Base-by-base conservation (phyloP, 2,888 invertebrate genomes). In the Luperina nickerlii region DNA sequence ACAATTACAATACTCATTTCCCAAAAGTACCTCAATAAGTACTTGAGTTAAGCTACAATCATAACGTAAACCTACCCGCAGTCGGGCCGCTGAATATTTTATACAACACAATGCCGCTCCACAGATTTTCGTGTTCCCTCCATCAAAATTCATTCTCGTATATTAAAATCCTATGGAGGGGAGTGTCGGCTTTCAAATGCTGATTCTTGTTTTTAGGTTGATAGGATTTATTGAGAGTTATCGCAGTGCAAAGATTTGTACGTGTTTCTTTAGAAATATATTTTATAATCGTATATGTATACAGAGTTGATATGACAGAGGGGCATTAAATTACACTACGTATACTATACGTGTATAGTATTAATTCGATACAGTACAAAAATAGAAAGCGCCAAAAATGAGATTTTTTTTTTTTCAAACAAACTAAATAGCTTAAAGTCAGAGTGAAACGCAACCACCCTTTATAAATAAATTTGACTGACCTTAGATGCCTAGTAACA, bases 81-180 rank as follows among this genome's bases (percentile, higher is more conserved):
- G 63, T 51, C 73, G 48, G 48, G 71, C 24, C 68, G 51, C 13
- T 86, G 87, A 87, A 86, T 86, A 87, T 86, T 86, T 85, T 70
- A 86, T 66, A 38, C 77, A 62, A 69, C 48, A 75, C 82, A 79
- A 87, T 82, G 75, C 65, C 38, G 67, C 76, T 78, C 76, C 73
- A 77, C 87, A 75, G 85, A 86, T 87, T 87, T 85, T 85, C 81
- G 84, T 86, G 87, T 75, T 74, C 57, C 65, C 82, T 87, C 69
- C 70, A 87, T 67, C 79, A 84, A 86, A 87, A 87, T 86, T 86
- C 87, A 86, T 86, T 82, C 82, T 62, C 69, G 79, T 84, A 67
- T 84, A 87, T 77, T 86, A 84, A 84, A 87, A 71, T 79, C 79
- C 74, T 79, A 69, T 79, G 67, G 77, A 74, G 73, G 71, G 73